A percentile compares a stretch with the other conserved stretches of the same genome.
Evolutionary conservation across 2,888 invertebrate genomes (phyloP).

Genomic region (Laothoe populi): DNA sequence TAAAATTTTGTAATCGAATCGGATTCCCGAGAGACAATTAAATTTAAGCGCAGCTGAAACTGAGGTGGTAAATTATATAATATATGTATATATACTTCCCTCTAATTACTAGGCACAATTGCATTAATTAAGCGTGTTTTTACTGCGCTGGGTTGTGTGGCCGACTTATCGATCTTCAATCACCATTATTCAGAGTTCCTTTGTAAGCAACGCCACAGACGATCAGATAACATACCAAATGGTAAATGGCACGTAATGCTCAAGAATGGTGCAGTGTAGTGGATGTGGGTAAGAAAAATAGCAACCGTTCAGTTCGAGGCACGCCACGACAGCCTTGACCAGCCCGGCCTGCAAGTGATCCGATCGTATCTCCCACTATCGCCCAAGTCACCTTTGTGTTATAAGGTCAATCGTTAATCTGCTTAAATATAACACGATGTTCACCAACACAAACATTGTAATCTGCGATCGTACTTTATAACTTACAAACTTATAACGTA

Average conservation of each 20-base stretch:
- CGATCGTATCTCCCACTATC: constrained; percentile 61
- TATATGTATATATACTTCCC: constrained; percentile 1
- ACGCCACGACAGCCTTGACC: constrained; percentile 64
- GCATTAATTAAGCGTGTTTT: constrained; percentile 28
- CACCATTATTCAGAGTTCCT: constrained; percentile 49
- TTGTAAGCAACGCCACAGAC: constrained; percentile 66
- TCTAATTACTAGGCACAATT: constrained; percentile 28
- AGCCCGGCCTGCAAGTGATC: constrained; percentile 57
- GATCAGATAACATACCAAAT: constrained; percentile 76
- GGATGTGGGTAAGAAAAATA: constrained; percentile 56
- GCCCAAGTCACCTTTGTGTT: constrained; percentile 49
- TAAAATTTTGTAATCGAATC: constrained; percentile 18
- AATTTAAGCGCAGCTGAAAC: constrained; percentile 17
- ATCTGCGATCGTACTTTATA: neutral
- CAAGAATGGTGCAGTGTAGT: constrained; percentile 58
- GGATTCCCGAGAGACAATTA: neutral
- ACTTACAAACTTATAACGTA: neutral
- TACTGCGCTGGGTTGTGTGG: constrained; percentile 46
- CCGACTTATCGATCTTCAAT: constrained; percentile 64
- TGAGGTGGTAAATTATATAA: neutral
- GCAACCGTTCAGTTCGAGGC: constrained; percentile 53
- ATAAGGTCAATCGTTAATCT: constrained; percentile 50
- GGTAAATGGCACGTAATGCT: constrained; percentile 79
- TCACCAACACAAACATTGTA: constrained; percentile 6
- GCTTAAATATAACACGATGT: constrained; percentile 48